Base-by-base conservation (phyloP, 2,113 vertebrate genomes). In the Rhabdomys dilectus region DNA sequence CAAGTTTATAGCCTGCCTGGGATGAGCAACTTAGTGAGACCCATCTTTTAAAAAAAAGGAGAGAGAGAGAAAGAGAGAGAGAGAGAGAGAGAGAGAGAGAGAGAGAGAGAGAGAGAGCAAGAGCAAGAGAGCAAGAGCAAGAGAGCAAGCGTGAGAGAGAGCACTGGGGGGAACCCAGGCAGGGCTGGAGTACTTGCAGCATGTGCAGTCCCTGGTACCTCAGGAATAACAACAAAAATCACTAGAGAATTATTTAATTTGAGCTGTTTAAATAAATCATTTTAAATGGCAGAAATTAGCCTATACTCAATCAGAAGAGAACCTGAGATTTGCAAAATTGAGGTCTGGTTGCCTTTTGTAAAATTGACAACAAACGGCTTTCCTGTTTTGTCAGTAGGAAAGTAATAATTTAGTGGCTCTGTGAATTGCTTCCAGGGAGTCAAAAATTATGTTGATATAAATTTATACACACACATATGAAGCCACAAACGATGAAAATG, bases 271-370 rank as follows among this genome's bases (percentile, higher is more conserved):
- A 95, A 45, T 91, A 91, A 92, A 21, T 91, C 15, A 24, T 90
- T 88, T 58, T 93, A 92, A 95, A 82, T 95, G 91, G 72, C 72
- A 97, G 76, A 76, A 84, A 76, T 96, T 93, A 95, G 93, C 89
- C 45, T 94, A 34, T 7, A 78, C 36, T 26, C 36, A 78, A 22
- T 94, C 34, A 45, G 36, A 95, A 97, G 62, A 96, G 56, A 95
- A 60, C 31, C 62, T 78, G 77, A 48, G 45, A 84, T 96, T 94
- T 95, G 17, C 45, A 91, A 89, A 94, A 96, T 91, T 96, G 87
- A 91, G 70, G 39, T 91, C 82, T 96, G 72, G 22, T 94, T 89
- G 96, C 88, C 77, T 95, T 96, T 94, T 93, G 77, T 92, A 95
- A 93, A 94, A 89, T 93, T 89, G 91, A 75, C 77, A 96, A 82